Conservation (phyloP, 2,797 vertebrate genomes). For the Cynopterus sphinx region DNA sequence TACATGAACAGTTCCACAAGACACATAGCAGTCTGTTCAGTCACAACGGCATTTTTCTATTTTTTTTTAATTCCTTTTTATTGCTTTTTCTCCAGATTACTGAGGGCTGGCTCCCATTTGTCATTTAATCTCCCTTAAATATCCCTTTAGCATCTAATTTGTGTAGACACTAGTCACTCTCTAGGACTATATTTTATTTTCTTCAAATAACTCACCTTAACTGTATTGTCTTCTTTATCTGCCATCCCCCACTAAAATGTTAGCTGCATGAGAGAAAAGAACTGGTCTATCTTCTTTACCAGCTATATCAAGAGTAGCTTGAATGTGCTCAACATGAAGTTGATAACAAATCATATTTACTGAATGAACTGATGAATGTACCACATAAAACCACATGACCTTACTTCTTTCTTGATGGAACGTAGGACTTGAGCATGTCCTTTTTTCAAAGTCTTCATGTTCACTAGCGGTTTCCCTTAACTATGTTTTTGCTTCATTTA, state of each 20-base stretch:
- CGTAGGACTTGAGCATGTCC: not conserved
- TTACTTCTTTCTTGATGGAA: not conserved
- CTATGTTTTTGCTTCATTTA: conserved; percentile 4
- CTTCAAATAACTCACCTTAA: not conserved
- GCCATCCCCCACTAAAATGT: not conserved
- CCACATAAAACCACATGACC: not conserved
- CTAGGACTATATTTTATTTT: not conserved
- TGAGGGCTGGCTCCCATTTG: not conserved
- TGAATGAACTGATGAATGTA: not conserved
- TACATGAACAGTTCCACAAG: not conserved
- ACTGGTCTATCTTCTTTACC: not conserved
- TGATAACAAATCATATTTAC: not conserved
- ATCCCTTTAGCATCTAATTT: not conserved
- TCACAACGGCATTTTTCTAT: not conserved
- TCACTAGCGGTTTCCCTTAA: not conserved
- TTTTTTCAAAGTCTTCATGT: not conserved
- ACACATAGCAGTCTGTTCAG: not conserved
- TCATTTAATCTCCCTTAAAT: not conserved
- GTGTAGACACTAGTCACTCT: not conserved
- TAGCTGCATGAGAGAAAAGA: not conserved
- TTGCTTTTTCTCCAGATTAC: not conserved
- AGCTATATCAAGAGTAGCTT: not conserved
- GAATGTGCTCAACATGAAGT: not conserved
- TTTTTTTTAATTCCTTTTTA: not conserved
- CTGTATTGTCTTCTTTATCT: not conserved